These are phyloP conservation scores for Hymenochirus boettgeri DNA, from an alignment of 2,113 vertebrate species.

Conservation along the genomic window DNA sequence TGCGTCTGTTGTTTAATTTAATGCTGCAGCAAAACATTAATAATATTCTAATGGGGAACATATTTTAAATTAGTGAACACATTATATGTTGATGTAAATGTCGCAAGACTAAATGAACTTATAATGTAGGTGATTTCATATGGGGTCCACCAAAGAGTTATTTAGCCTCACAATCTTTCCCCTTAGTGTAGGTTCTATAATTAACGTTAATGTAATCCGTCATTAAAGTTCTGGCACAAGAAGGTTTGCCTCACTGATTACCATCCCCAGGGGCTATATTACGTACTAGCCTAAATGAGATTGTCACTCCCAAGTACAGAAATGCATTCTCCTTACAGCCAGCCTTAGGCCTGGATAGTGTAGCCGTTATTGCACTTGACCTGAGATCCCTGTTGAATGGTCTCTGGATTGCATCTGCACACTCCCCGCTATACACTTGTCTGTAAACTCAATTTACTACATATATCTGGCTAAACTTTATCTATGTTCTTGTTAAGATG, in stretches of 20 bases:
- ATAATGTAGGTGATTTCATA: no score
- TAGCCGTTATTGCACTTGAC: constrained; percentile 10
- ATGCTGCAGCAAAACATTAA: no score
- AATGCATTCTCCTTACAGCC: constrained; percentile 4
- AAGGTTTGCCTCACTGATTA: not conserved
- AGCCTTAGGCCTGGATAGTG: constrained; percentile 1
- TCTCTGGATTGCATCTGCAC: constrained; percentile 13
- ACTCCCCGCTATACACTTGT: constrained; percentile 12
- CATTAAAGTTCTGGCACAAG: not conserved
- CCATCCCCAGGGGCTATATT: not conserved
- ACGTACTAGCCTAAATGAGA: not conserved
- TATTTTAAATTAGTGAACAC: no score
- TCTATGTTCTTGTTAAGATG: constrained; percentile 10
- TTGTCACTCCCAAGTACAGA: not conserved
- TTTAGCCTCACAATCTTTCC: no score
- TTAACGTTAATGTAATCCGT: not conserved
- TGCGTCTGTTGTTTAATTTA: no score
- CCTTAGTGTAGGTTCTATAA: no score
- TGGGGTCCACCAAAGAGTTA: no score
- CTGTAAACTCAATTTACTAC: not conserved
- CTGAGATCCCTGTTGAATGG: constrained; percentile 1
- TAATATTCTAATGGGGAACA: no score
- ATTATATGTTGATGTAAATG: no score
- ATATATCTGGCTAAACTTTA: constrained; percentile 22
- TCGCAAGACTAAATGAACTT: no score